Base-by-base conservation (phyloP, 2,888 invertebrate genomes). In the Hydrotaea diabolus region DNA sequence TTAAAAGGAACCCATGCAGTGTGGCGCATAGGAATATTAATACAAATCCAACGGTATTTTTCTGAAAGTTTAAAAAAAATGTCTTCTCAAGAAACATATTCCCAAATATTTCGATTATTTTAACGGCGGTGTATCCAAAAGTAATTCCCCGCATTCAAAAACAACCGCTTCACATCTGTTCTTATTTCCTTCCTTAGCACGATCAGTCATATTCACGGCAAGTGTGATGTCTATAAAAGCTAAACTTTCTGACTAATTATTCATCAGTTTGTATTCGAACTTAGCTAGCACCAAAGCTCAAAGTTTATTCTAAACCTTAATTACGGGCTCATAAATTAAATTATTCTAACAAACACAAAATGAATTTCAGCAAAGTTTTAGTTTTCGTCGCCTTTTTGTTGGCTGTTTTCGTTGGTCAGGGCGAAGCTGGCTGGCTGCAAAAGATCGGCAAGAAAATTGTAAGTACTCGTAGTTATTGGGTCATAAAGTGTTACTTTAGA, bases 401-500 rank as follows among this genome's bases (percentile, higher is more conserved):
- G 57, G 85, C 86, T 1, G 57, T 86, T 0, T 86, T 88, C 13
- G 75, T 81, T 71, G 87, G 84, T 39, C 73, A 74, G 17, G 62
- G 79, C 7, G 84, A 88, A 66, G 88, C 87, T 13, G 87, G 87
- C 2, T 87, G 87, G 88, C 49, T 88, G 17, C 88, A 87, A 66
- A 87, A 88, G 71, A 69, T 88, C 36, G 87, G 87, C 77, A 88
- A 88, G 80, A 86, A 85, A 87, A 81, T 87, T 83, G 88, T 87
- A 86, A 87, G 87, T 76, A n/a, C n/a, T n/a, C n/a, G n/a, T n/a
- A 9, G 31, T 11, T 55, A 17, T 21, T 19, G 8, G 19, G 21
- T 19, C 13, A n/a, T 19, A 23, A 49, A 8, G 8, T 49, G 4
- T 49, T 49, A 49, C 2, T 39, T 3, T 8, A 9, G 13, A 39